phyloP scores from a whole-genome alignment of 2,888 invertebrate species.

The Macrophya alboannulata region DNA sequence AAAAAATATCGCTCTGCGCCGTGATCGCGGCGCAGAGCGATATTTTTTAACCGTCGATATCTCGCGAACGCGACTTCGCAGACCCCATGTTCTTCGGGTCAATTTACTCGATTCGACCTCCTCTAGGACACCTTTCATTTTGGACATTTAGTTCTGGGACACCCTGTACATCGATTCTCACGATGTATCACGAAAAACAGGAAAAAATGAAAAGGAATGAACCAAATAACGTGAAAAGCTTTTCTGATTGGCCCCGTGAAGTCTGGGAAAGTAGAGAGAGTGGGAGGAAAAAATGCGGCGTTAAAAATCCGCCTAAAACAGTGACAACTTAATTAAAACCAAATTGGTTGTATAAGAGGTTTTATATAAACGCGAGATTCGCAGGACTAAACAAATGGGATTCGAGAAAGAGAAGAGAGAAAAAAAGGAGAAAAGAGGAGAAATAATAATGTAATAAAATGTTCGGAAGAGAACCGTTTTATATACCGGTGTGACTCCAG shows the following conservation, averaged over 20 bases:
- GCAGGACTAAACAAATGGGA: neutral
- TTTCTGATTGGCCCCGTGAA: neutral
- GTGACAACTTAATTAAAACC: conserved; percentile 43
- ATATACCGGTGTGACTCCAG: conserved; percentile 5
- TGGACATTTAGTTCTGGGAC: too few relatives aligned
- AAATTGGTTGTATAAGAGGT: conserved; percentile 30
- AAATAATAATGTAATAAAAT: neutral
- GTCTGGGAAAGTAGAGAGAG: neutral
- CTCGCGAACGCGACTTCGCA: too few relatives aligned
- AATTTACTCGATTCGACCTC: too few relatives aligned
- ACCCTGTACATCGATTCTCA: too few relatives aligned
- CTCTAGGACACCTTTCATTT: too few relatives aligned
- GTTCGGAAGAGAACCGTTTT: neutral
- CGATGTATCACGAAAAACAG: too few relatives aligned
- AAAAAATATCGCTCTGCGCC: too few relatives aligned
- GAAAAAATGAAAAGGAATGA: too few relatives aligned
- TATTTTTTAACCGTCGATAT: too few relatives aligned
- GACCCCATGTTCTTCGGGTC: too few relatives aligned
- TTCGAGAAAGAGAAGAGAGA: neutral
- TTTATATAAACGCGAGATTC: neutral
- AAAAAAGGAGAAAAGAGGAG: neutral
- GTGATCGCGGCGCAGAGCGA: too few relatives aligned
- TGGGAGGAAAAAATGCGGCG: neutral
- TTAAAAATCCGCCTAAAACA: conserved; percentile 3
- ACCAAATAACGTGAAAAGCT: neutral